These are phyloP conservation scores for Excalfactoria chinensis DNA, from an alignment of 2,113 vertebrate species.

Conservation along the genomic window DNA sequence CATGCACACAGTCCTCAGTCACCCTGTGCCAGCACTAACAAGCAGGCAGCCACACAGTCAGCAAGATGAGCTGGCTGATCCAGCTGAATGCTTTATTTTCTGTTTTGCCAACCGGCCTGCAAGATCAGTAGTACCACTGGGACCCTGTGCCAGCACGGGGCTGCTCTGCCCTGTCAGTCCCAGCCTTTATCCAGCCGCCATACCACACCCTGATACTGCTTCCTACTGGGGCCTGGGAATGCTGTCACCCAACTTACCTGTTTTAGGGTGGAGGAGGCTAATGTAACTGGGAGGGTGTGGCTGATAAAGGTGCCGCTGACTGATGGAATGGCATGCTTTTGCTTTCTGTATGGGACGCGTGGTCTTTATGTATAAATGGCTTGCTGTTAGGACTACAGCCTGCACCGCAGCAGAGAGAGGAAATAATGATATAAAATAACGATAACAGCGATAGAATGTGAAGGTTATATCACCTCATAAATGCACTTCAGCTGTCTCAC, in stretches of 20 bases:
- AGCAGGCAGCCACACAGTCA: background rate
- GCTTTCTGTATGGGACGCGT: background rate
- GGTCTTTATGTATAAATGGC: background rate
- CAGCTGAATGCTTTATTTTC: background rate
- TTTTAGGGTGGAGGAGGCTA: slow-evolving; percentile 57
- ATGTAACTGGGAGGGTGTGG: slow-evolving; percentile 23
- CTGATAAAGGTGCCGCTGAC: slow-evolving; percentile 38
- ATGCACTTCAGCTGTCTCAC: background rate
- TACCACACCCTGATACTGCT: slow-evolving; percentile 52
- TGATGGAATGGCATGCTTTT: background rate
- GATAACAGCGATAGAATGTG: background rate
- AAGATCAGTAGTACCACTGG: background rate
- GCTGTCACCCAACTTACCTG: slow-evolving; percentile 43
- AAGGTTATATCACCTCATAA: background rate
- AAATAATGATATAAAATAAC: background rate
- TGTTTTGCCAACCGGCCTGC: background rate
- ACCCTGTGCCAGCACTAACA: background rate
- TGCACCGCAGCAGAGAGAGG: background rate
- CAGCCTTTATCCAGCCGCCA: background rate
- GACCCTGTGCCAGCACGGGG: background rate
- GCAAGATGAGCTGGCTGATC: background rate
- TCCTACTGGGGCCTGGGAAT: slow-evolving; percentile 52
- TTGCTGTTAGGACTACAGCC: background rate
- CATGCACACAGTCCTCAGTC: accelerated
- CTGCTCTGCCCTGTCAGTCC: background rate